Evolutionary conservation across 2,888 invertebrate species (phyloP), one percentile per base, ranked within the genome.

Genomic region (Xestia sexstrigata): DNA sequence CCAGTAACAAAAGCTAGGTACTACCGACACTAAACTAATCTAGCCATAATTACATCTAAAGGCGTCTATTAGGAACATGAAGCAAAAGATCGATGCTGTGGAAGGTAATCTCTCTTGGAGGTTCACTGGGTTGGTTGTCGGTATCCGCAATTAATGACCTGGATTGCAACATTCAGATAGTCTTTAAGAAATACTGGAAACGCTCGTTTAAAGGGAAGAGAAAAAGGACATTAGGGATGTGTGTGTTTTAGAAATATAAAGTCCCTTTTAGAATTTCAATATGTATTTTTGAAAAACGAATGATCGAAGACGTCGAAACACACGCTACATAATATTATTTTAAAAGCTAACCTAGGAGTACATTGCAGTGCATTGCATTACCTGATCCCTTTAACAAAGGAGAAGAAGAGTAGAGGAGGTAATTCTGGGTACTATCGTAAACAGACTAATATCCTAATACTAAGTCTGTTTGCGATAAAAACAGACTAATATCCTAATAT

Each of bases 91-190:
- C n/a, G n/a, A 65, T 62, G 20, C 30, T 47, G 45, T 39, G 1
- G 42, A 71, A 66, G 23, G 42, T 58, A 70, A 74, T 69, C 17
- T 30, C 23, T 70, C 45, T 74, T 13, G 30, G 30, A 63, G n/a
- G 62, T 69, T 76, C 49, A 73, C 69, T 69, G 67, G 47, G 49
- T 62, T n/a, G 35, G 67, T 62, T 63, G 73, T 68, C 39, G 62
- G 74, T 65, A 63, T 35, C 66, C 20, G 70, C 70, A 83, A 78
- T 81, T 80, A 82, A 81, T 81, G 69, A 76, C 39, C 72, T 58
- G 58, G 65, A 74, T 75, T 52, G 52, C 42, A 72, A 70, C 66
- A 45, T 73, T 42, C 30, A 77, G 69, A 75, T 74, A n/a, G 17
- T 63, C 2, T 30, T 17, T 30, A 8, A 9, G 8, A 26, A n/a